Base-by-base conservation (phyloP, 2,113 vertebrate species). In the Burhinus oedicnemus region DNA sequence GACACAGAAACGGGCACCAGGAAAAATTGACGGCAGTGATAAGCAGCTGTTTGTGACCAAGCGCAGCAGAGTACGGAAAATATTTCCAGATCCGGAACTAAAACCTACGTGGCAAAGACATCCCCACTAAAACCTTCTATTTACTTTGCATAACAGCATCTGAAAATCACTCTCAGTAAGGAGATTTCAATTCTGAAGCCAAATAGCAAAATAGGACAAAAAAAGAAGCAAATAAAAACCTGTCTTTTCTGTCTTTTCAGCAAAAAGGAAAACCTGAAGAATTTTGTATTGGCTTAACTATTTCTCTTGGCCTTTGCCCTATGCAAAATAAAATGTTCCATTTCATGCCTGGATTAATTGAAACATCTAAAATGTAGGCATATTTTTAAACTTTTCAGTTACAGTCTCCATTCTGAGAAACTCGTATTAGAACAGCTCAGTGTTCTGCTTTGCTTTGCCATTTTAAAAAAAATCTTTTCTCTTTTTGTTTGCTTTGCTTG, bases 271-370 rank as follows among this genome's bases (percentile, higher is more conserved):
- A 96, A 93, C 61, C 81, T 57, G 69, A 96, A 76, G n/a, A 91
- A 96, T 91, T 93, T 76, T 64, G 55, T 65, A 87, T 79, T 76
- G 89, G 87, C 61, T 79, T 74, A 54, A 70, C 45, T 96, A 88
- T 92, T 97, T 93, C 68, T 92, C 83, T 92, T 95, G 96, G 95
- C 93, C 91, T 95, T 96, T 95, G 80, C 71, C 75, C 68, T 89
- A 0, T 22, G 60, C 57, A 96, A 93, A 96, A 95, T 36, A 87
- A 93, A 94, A 91, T 7, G 78, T 85, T 89, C 84, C 30, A 34
- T 36, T 89, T 91, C 70, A 69, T 61, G 84, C 44, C 74, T 44
- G 69, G 52, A 82, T 87, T 94, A 87, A 87, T 36, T 40, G 89
- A 83, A 96, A 76, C 70, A 79, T 89, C 81, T 87, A 5, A 11